These are phyloP conservation scores for Barnardius zonarius DNA, from an alignment of 2,113 vertebrate species.

Conservation along the genomic window DNA sequence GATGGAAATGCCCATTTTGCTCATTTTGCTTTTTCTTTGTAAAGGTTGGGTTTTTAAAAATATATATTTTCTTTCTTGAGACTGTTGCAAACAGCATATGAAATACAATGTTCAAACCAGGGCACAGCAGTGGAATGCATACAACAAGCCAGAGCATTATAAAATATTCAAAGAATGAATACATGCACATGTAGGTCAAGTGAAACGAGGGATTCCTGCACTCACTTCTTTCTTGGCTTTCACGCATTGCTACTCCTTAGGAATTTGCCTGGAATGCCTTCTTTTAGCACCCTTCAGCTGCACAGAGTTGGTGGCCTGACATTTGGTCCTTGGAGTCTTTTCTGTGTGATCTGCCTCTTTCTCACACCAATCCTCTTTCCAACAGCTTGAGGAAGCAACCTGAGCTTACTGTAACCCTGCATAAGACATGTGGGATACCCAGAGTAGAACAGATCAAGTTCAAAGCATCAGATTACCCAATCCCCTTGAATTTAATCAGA, in stretches of 20 bases:
- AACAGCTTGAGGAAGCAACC: background rate
- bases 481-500: background rate
- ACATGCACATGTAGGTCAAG: background rate
- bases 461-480: background rate
- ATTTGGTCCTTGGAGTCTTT: background rate
- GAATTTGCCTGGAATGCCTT: background rate
- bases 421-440: background rate
- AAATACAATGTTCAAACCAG: background rate
- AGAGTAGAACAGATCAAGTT: background rate
- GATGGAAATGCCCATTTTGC: background rate
- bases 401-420: background rate
- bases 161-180: slow-evolving; percentile 44
- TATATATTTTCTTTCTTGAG: background rate
- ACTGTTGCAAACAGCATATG: background rate
- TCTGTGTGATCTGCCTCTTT: background rate
- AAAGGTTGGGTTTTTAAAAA: background rate
- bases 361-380: background rate
- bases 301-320: background rate
- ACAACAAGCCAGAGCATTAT: background rate
- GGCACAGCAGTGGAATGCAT: background rate
- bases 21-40: background rate
- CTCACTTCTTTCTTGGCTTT: background rate
- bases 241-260: background rate
- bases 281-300: background rate
- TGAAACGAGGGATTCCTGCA: background rate